Evolutionary conservation across 2,888 invertebrate genomes (phyloP).

Genomic region (Phortica magna): DNA sequence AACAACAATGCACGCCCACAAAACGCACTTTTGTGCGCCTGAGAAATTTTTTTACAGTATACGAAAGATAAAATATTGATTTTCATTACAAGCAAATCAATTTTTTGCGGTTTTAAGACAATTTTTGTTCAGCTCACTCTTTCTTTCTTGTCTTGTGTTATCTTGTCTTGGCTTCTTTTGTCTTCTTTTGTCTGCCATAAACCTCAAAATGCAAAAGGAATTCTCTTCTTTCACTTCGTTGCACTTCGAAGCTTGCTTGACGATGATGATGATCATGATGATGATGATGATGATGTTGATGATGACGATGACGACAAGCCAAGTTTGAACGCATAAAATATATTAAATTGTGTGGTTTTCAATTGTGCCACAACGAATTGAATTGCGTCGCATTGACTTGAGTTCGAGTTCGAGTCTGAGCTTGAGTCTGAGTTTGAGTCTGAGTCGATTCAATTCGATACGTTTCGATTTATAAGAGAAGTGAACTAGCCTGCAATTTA

Average conservation of each 20-base stretch:
- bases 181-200: too few relatives aligned
- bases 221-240: background rate
- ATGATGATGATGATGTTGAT: background rate
- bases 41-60: too few relatives aligned
- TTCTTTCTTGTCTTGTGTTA: too few relatives aligned
- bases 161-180: too few relatives aligned
- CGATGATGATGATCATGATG: background rate
- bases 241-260: background rate
- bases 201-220: background rate
- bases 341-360: constrained; percentile 17
- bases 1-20: background rate
- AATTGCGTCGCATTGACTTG: background rate
- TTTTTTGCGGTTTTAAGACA: background rate
- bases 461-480: too few relatives aligned
- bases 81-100: background rate
- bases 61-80: too few relatives aligned
- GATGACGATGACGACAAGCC: background rate
- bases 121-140: too few relatives aligned
- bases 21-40: background rate
- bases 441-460: too few relatives aligned
- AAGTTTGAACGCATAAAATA: constrained; percentile 15
- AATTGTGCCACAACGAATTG: background rate
- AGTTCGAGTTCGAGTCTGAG: too few relatives aligned
- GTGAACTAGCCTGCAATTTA: too few relatives aligned
- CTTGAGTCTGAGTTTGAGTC: too few relatives aligned